phyloP scores from a whole-genome alignment of 64 coral and sea anemone species.

The Stichodactyla mertensii region DNA sequence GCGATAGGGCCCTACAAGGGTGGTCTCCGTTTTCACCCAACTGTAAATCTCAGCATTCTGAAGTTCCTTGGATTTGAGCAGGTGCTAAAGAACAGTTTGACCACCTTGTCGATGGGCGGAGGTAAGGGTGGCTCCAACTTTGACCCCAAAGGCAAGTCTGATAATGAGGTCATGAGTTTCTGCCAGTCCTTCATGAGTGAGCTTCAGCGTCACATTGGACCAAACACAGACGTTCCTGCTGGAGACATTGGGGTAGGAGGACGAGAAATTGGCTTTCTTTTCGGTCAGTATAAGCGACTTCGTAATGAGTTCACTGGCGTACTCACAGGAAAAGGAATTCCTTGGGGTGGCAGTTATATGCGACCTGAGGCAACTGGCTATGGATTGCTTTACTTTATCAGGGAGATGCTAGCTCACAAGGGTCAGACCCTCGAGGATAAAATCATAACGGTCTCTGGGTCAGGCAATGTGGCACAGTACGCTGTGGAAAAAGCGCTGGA shows the following conservation, averaged over 20 bases:
- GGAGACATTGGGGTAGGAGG: conserved; percentile 90
- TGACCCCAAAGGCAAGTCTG: conserved; percentile 87
- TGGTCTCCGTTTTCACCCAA: conserved; percentile 70
- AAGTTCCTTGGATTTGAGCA: conserved; percentile 78
- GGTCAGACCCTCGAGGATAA: conserved; percentile 66
- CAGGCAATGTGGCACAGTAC: conserved; percentile 84
- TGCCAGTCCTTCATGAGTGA: conserved; percentile 91
- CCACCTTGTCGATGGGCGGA: conserved; percentile 84
- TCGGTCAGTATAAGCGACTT: conserved; percentile 86
- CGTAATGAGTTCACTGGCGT: conserved; percentile 93
- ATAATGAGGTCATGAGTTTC: conserved; percentile 91
- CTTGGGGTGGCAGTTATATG: conserved; percentile 77
- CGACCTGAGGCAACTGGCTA: conserved; percentile 88
- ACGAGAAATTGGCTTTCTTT: conserved; percentile 81
- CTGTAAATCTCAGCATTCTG: conserved; percentile 52
- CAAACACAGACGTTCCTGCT: conserved; percentile 81
- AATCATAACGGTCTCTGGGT: conserved; percentile 72
- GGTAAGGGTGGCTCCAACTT: conserved; percentile 89
- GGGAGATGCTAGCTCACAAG: conserved; percentile 65
- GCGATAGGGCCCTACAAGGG: conserved; percentile 73
- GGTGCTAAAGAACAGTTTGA: conserved; percentile 86
- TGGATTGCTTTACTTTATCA: conserved; percentile 86
- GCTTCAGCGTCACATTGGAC: conserved; percentile 80
- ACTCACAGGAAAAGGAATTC: conserved; percentile 77
- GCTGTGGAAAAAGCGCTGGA: conserved; percentile 64